A percentile compares a stretch with the other conserved stretches of the same genome.
Conservation (phyloP, 1,140 invertebrate genomes). For the Holcopasites calliopsidis region DNA sequence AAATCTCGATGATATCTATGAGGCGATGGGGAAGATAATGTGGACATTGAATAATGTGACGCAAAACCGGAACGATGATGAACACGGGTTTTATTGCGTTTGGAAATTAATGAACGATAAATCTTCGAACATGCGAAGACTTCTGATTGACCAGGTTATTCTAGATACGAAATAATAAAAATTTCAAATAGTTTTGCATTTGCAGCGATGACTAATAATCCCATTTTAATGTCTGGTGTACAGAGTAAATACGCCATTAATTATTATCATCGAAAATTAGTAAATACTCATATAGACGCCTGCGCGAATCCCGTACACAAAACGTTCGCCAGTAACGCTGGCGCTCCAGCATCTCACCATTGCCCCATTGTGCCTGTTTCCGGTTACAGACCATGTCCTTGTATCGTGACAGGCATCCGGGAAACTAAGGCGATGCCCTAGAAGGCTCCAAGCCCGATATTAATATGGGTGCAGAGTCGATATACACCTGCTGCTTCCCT, state of each 20-base stretch:
- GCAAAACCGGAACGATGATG: not conserved
- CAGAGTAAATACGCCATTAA: no score
- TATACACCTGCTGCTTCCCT: slow-evolving; percentile 57
- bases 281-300: no score
- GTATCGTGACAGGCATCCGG: slow-evolving; percentile 21
- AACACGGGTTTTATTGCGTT: not conserved
- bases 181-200: no score
- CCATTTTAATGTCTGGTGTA: no score
- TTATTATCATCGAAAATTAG: no score
- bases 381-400: slow-evolving; percentile 6
- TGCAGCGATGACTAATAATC: no score
- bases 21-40: not conserved
- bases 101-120: not conserved
- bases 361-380: slow-evolving; percentile 1
- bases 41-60: not conserved
- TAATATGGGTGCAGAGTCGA: slow-evolving; percentile 59
- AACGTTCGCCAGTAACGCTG: no score
- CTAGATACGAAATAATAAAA: no score
- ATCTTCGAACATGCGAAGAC: no score
- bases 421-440: slow-evolving; percentile 32
- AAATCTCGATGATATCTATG: not conserved
- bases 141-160: no score
- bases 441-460: slow-evolving; percentile 42
- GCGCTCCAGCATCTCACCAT: no score
- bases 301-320: no score